Percentiles rank a stretch among this genome's conserved stretches.
Conservation (phyloP, 2,888 invertebrate genomes). For the Euzophera pinguis region DNA sequence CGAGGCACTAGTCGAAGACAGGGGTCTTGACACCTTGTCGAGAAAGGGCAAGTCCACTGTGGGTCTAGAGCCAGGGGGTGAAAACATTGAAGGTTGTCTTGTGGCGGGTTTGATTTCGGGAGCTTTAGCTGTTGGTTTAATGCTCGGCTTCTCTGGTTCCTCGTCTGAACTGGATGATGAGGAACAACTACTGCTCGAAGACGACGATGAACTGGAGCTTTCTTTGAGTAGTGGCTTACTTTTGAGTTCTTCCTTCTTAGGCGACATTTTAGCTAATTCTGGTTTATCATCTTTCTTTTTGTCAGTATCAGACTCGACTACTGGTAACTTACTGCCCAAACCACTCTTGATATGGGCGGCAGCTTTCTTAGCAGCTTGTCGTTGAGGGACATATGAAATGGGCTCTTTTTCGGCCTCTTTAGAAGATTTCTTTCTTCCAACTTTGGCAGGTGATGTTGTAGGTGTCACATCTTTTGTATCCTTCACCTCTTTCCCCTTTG, state of each 20-base stretch:
- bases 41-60: conserved; percentile 88
- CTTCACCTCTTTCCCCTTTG: conserved; percentile 68
- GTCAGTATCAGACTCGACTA: conserved; percentile 54
- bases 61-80: conserved; percentile 69
- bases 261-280: conserved; percentile 48
- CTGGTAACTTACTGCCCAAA: conserved; percentile 78
- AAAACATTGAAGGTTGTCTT: conserved; percentile 62
- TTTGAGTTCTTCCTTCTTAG: conserved; percentile 71
- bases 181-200: conserved; percentile 77
- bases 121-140: conserved; percentile 65
- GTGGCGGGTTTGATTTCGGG: conserved; percentile 62
- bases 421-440: conserved; percentile 64
- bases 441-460: conserved; percentile 41
- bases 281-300: conserved; percentile 62
- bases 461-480: conserved; percentile 37
- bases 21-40: conserved; percentile 86
- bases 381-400: conserved; percentile 91
- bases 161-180: conserved; percentile 83
- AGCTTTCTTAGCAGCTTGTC: conserved; percentile 95
- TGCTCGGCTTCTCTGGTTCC: conserved; percentile 60
- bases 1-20: conserved; percentile 81
- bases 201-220: conserved; percentile 76
- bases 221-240: conserved; percentile 52
- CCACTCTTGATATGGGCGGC: conserved; percentile 94
- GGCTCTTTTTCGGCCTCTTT: conserved; percentile 84